A percentile compares a stretch with the other conserved stretches of the same genome.
phyloP scores from a whole-genome alignment of 2,113 vertebrate genomes.

The Tragulus kanchil region DNA sequence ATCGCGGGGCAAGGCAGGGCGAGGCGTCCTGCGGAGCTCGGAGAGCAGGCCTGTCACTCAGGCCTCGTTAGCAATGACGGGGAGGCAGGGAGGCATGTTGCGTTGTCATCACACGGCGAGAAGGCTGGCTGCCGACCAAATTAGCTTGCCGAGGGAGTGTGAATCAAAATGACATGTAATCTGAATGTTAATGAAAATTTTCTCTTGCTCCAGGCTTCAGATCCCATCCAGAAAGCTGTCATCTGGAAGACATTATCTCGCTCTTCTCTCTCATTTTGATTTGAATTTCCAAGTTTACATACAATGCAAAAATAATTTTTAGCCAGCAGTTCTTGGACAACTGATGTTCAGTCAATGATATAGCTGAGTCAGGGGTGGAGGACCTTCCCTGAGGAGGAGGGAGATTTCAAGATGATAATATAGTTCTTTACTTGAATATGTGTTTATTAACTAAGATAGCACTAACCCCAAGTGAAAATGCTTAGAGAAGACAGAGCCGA shows the following conservation, averaged over 20 bases:
- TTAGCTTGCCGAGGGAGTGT: constrained; percentile 89
- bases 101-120: constrained; percentile 88
- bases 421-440: background rate
- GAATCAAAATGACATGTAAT: constrained; percentile 91
- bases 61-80: constrained; percentile 88
- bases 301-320: constrained; percentile 52
- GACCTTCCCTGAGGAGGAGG: background rate
- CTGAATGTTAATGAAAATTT: constrained; percentile 90
- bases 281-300: constrained; percentile 74
- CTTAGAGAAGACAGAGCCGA: background rate
- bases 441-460: background rate
- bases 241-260: constrained; percentile 86
- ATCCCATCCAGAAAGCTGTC: constrained; percentile 86
- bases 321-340: background rate
- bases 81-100: constrained; percentile 83
- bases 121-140: constrained; percentile 89
- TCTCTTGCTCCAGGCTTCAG: constrained; percentile 82
- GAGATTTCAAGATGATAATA: background rate
- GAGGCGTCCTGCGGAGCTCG: constrained; percentile 82
- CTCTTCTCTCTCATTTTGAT: constrained; percentile 5
- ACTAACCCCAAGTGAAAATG: background rate
- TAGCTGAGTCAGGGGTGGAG: constrained; percentile 2
- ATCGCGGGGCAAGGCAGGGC: constrained; percentile 71
- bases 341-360: background rate
- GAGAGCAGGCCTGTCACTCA: constrained; percentile 90